Percentiles rank a stretch among this genome's conserved stretches.
Conservation (phyloP, 2,888 invertebrate genomes). For the Drosophila prolongata region DNA sequence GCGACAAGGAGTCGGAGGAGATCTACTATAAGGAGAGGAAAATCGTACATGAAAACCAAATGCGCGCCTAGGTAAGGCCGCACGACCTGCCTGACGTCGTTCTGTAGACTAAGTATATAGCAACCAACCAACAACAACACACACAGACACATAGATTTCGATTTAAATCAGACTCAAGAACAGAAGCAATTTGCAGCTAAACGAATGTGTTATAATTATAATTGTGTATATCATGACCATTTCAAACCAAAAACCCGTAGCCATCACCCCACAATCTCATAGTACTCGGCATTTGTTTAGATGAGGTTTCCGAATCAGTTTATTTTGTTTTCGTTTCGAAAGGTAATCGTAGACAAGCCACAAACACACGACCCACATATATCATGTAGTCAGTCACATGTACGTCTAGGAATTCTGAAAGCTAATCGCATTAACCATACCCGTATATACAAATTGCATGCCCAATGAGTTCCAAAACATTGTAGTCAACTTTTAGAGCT, state of each 20-base stretch:
- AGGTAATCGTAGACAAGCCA: constrained; percentile 43
- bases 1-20: constrained; percentile 99
- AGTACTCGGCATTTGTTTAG: constrained; percentile 47
- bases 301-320: constrained; percentile 39
- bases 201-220: constrained; percentile 54
- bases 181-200: constrained; percentile 56
- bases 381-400: constrained; percentile 27
- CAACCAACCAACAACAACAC: constrained; percentile 57
- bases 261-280: constrained; percentile 33
- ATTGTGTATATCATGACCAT: constrained; percentile 49
- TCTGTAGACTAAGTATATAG: constrained; percentile 84
- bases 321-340: constrained; percentile 35
- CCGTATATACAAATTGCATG: constrained; percentile 21
- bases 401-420: constrained; percentile 34
- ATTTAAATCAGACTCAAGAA: constrained; percentile 63
- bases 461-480: constrained; percentile 19
- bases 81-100: constrained; percentile 85
- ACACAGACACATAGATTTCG: constrained; percentile 69
- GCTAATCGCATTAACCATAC: constrained; percentile 37
- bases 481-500: constrained; percentile 24
- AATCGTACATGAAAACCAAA: constrained; percentile 87
- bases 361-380: constrained; percentile 26
- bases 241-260: constrained; percentile 46
- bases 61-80: constrained; percentile 85
- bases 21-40: constrained; percentile 99